These are phyloP conservation scores for Brenthis hecate DNA, from an alignment of 2,888 invertebrate genomes.

Conservation along the genomic window DNA sequence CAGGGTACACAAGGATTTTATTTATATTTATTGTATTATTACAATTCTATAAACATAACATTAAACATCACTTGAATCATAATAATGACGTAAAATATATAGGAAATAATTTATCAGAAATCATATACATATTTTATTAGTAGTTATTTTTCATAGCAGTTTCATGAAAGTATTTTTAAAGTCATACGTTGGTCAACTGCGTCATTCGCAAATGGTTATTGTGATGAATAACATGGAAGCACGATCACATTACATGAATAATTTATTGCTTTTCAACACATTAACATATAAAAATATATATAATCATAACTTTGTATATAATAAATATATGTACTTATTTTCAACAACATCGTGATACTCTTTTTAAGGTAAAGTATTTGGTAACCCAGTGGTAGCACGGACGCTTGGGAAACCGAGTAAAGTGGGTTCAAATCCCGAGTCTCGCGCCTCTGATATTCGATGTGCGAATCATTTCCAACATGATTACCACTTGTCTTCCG, in stretches of 20 bases:
- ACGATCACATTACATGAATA: slow-evolving; percentile 33
- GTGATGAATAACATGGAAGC: slow-evolving; percentile 48
- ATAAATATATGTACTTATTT: too few species aligned
- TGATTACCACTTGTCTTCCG: too few species aligned
- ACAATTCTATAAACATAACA: too few species aligned
- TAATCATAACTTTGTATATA: too few species aligned
- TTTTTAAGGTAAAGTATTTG: too few species aligned
- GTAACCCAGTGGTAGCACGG: too few species aligned
- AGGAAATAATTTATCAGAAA: not conserved
- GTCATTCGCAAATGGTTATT: slow-evolving; percentile 48
- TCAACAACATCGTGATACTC: too few species aligned
- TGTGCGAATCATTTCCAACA: too few species aligned
- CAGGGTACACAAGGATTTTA: too few species aligned
- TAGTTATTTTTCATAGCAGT: slow-evolving; percentile 29
- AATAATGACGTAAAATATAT: not conserved
- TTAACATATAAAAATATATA: not conserved
- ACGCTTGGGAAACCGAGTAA: too few species aligned
- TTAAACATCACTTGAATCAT: too few species aligned
- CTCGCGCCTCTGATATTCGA: not conserved
- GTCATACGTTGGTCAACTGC: slow-evolving; percentile 46
- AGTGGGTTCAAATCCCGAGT: not conserved
- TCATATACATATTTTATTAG: slow-evolving; percentile 8
- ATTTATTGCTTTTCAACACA: slow-evolving; percentile 25
- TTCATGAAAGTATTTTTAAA: slow-evolving; percentile 40
- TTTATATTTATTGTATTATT: too few species aligned